Evolutionary conservation across 2,797 vertebrate species (phyloP).

Genomic region (Thaleichthys pacificus): DNA sequence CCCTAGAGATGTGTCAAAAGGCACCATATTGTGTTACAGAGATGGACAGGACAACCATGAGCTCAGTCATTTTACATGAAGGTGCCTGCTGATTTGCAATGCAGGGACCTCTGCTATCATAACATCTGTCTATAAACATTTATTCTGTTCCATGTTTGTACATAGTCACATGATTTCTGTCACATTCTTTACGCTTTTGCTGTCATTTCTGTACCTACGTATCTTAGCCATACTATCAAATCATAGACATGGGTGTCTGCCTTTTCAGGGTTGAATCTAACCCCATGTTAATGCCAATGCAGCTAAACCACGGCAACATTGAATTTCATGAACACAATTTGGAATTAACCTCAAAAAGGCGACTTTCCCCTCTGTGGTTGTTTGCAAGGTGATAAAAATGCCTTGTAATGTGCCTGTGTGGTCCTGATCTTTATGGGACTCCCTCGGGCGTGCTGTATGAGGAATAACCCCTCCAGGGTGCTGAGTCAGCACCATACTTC

Average conservation of each 20-base stretch:
- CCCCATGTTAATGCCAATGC: neutral
- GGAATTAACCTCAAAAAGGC: neutral
- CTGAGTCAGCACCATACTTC: slow-evolving; percentile 63
- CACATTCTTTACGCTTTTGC: no score
- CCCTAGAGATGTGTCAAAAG: neutral
- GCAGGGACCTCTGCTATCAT: neutral
- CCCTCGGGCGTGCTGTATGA: slow-evolving; percentile 54
- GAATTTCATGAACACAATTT: neutral
- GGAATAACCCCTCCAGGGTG: slow-evolving; percentile 61
- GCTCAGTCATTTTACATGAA: neutral
- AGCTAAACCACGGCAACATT: neutral
- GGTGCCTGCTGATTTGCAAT: neutral
- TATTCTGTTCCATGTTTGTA: no score
- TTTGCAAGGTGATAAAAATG: slow-evolving; percentile 13
- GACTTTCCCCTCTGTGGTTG: neutral
- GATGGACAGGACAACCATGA: neutral
- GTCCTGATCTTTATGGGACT: slow-evolving; percentile 65
- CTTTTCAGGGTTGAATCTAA: neutral
- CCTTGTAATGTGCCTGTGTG: slow-evolving; percentile 55
- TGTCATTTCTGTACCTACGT: no score
- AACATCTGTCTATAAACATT: neutral
- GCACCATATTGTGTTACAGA: neutral
- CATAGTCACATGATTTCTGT: no score
- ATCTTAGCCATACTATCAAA: neutral
- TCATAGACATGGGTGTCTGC: neutral